Evolutionary conservation across 2,797 vertebrate genomes (phyloP).

Genomic region (Diceros bicornis): DNA sequence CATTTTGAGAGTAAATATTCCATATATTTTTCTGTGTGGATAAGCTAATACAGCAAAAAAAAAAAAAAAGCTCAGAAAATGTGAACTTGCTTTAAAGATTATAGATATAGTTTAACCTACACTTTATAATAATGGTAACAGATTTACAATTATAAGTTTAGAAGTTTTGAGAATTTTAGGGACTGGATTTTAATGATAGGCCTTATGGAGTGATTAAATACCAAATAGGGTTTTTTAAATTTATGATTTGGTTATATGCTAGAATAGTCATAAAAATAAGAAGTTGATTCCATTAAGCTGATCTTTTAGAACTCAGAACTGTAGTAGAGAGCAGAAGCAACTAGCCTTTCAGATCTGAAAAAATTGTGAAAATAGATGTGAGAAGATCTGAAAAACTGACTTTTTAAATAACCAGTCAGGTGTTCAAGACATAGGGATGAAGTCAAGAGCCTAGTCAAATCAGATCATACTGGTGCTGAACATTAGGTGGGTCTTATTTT

Average conservation of each 20-base stretch:
- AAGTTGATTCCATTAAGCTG: background rate
- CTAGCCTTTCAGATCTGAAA: slow-evolving; percentile 3
- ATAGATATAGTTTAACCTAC: background rate
- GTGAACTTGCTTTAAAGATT: slow-evolving; percentile 1
- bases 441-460: slow-evolving; percentile 25
- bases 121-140: slow-evolving; percentile 33
- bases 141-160: slow-evolving; percentile 28
- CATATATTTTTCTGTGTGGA: background rate
- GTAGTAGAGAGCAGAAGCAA: slow-evolving; percentile 21
- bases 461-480: slow-evolving; percentile 12
- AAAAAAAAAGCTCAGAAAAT: background rate
- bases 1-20: background rate
- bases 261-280: slow-evolving; percentile 54
- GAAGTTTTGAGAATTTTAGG: slow-evolving; percentile 58
- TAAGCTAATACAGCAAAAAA: background rate
- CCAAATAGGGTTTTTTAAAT: background rate
- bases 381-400: slow-evolving; percentile 21
- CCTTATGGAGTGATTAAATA: background rate
- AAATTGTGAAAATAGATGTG: background rate
- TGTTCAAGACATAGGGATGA: slow-evolving; percentile 11
- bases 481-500: slow-evolving; percentile 60
- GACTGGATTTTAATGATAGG: slow-evolving; percentile 35
- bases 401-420: background rate
- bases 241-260: slow-evolving; percentile 35
- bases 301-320: slow-evolving; percentile 44